phyloP scores from a whole-genome alignment of 1,140 invertebrate genomes.

The Helicoverpa armigera region DNA sequence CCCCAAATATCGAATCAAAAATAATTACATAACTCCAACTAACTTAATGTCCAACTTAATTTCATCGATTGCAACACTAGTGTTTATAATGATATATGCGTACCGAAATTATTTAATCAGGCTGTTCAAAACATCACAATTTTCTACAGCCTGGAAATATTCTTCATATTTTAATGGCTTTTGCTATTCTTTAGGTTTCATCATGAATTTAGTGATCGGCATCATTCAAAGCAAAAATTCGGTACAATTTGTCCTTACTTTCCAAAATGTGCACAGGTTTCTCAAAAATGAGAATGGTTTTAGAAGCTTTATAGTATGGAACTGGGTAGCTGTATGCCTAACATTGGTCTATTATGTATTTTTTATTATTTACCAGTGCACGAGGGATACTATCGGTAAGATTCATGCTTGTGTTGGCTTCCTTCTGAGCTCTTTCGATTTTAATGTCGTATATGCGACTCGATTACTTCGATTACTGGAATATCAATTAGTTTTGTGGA shows the following conservation, averaged over 20 bases:
- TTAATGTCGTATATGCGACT: background rate
- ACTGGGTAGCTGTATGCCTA: background rate
- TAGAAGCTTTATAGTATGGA: background rate
- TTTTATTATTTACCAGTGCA: too few species aligned
- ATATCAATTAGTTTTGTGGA: background rate
- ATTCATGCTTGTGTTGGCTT: too few species aligned
- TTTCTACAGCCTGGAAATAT: background rate
- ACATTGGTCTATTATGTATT: too few species aligned
- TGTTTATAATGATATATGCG: too few species aligned
- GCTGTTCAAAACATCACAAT: too few species aligned
- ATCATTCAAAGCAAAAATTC: background rate
- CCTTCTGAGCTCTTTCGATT: background rate
- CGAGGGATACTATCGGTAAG: too few species aligned
- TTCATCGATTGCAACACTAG: too few species aligned
- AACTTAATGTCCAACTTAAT: too few species aligned
- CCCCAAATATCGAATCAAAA: too few species aligned
- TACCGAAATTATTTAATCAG: too few species aligned
- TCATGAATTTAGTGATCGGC: background rate
- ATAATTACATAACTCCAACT: too few species aligned
- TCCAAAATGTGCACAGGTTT: conserved; percentile 1
- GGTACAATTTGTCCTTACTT: background rate
- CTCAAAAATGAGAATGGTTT: background rate
- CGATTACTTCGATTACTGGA: background rate
- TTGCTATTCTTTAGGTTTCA: background rate
- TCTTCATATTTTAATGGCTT: background rate